phyloP scores from a whole-genome alignment of 2,113 vertebrate genomes.

The Oceanites oceanicus region DNA sequence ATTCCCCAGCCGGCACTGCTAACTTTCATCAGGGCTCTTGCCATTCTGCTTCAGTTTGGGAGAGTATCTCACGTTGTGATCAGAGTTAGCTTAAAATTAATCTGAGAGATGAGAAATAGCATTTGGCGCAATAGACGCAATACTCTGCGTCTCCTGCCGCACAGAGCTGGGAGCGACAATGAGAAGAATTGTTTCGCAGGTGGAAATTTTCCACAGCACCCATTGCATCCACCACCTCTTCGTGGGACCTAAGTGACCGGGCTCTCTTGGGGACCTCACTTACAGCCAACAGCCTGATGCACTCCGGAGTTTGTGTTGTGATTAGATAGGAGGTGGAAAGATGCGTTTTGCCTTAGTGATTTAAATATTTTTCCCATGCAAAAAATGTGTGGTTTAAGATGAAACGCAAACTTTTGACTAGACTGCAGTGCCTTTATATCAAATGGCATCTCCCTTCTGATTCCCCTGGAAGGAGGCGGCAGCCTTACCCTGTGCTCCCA shows the following conservation, averaged over 20 bases:
- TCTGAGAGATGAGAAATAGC: rapidly evolving
- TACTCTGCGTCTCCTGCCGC: rapidly evolving
- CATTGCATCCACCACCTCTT: rapidly evolving
- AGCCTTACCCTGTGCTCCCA: rapidly evolving
- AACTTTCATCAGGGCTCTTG: not conserved
- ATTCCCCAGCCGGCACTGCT: not conserved
- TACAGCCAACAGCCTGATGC: not conserved
- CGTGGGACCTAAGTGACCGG: rapidly evolving
- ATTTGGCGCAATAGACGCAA: rapidly evolving
- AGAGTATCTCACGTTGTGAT: rapidly evolving
- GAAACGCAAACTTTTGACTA: not conserved
- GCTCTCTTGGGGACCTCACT: rapidly evolving
- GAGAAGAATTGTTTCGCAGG: not conserved
- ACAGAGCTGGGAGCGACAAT: rapidly evolving
- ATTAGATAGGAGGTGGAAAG: not conserved
- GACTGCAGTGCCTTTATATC: rapidly evolving
- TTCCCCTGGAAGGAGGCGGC: not conserved
- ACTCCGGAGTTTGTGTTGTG: not conserved
- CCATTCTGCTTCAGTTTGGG: not conserved
- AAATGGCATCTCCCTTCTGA: rapidly evolving
- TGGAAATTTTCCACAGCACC: not conserved
- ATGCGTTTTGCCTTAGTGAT: rapidly evolving
- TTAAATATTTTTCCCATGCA: not conserved
- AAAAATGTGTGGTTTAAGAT: rapidly evolving
- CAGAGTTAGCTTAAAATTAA: not conserved